Percentiles rank a stretch among this genome's conserved stretches.
Evolutionary conservation across 2,797 vertebrate species (phyloP).

Genomic region (Staurois parvus): DNA sequence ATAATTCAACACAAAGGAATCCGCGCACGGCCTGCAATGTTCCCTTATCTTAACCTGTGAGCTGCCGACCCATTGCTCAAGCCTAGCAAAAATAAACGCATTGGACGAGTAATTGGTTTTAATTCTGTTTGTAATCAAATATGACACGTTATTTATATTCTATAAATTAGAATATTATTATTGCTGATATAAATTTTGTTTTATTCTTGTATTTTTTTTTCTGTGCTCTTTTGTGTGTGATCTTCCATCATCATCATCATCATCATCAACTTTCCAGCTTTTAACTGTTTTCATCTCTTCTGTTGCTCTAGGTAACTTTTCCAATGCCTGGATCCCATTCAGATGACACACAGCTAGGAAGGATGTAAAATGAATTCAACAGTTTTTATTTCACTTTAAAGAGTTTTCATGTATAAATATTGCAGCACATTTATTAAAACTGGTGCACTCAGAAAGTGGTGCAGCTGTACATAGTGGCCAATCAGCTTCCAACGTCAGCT

Average conservation of each 20-base stretch:
- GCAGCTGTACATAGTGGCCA: no score
- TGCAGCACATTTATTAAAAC: no score
- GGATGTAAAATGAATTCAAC: no score
- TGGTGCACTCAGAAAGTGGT: no score
- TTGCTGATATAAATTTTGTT: background rate
- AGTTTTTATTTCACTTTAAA: background rate
- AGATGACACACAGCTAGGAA: background rate
- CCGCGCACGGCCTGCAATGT: conserved; percentile 39
- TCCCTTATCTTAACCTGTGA: conserved; percentile 36
- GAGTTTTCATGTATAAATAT: background rate
- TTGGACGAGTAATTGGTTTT: background rate
- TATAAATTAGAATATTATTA: background rate
- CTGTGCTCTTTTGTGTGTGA: background rate
- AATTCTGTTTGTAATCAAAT: background rate
- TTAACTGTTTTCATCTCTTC: background rate
- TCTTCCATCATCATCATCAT: no score
- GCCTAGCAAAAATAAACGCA: background rate
- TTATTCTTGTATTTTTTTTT: background rate
- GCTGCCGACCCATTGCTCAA: background rate
- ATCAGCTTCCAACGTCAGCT: no score
- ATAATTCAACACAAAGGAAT: conserved; percentile 68
- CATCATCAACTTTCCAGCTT: background rate
- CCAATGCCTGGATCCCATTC: background rate
- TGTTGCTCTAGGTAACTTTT: conserved; percentile 24
- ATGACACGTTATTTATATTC: background rate